Evolutionary conservation across 2,113 vertebrate genomes (phyloP).

Genomic region (Aythya baeri): DNA sequence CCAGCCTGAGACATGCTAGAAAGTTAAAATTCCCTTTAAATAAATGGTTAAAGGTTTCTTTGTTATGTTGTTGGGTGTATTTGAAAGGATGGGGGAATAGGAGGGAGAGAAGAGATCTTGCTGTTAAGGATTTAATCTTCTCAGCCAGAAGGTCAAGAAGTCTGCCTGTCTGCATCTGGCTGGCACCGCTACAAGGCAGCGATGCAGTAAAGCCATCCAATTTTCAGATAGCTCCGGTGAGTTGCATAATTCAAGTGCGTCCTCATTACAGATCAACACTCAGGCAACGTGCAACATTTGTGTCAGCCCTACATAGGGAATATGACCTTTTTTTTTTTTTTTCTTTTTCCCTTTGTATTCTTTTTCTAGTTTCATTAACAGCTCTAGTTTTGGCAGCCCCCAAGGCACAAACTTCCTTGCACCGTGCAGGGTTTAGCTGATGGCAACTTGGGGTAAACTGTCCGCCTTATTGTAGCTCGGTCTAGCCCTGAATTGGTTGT

Average conservation of each 20-base stretch:
- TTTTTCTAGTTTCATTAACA: background rate
- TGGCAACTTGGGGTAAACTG: background rate
- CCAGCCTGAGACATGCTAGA: background rate
- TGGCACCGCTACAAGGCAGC: background rate
- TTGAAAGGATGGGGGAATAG: background rate
- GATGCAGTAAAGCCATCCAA: constrained; percentile 29
- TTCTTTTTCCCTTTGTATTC: background rate
- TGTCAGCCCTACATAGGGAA: background rate
- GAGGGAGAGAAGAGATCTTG: background rate
- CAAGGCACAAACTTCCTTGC: background rate
- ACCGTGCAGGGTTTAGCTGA: background rate
- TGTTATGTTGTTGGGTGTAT: background rate
- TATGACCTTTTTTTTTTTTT: background rate
- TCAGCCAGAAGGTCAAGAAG: constrained; percentile 59
- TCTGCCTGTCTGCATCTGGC: constrained; percentile 36
- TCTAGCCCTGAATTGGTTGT: background rate
- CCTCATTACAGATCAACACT: background rate
- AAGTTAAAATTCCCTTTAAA: background rate
- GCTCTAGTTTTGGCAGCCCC: background rate
- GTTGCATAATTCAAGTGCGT: constrained; percentile 11
- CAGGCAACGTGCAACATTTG: background rate
- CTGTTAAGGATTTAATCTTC: constrained; percentile 63
- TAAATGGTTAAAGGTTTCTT: background rate
- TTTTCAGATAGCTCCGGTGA: constrained; percentile 6
- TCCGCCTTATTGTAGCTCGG: background rate